Conservation (phyloP, 2,888 invertebrate genomes). For the Ephialtes manifestator region DNA sequence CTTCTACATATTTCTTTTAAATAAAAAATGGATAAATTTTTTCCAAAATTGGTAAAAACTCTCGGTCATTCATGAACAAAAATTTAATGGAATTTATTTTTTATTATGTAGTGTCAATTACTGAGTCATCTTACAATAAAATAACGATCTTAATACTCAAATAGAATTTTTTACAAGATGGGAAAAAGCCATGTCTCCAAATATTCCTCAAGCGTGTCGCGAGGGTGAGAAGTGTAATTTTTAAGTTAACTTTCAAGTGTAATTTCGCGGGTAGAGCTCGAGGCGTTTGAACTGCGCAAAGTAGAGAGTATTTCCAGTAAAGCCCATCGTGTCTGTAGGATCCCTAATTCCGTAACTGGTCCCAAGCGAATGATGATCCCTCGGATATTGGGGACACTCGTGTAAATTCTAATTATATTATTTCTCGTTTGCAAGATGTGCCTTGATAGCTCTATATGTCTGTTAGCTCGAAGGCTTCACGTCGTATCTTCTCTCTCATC, state of each 20-base stretch:
- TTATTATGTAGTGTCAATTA: no score
- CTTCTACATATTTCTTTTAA: no score
- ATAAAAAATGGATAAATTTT: no score
- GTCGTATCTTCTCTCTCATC: background rate
- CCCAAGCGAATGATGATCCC: slow-evolving; percentile 35
- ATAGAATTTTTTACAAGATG: background rate
- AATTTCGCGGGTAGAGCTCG: background rate
- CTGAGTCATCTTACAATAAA: no score
- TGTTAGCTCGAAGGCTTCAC: slow-evolving; percentile 44
- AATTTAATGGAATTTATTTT: no score
- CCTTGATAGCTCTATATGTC: slow-evolving; percentile 30
- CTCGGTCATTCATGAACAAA: no score
- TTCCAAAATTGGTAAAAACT: no score
- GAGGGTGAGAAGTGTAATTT: background rate
- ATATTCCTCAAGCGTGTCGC: background rate
- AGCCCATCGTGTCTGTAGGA: background rate
- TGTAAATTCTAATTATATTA: slow-evolving; percentile 60
- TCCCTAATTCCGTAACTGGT: slow-evolving; percentile 34
- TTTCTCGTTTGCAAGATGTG: slow-evolving; percentile 50
- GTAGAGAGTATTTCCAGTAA: background rate
- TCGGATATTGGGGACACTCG: slow-evolving; percentile 41
- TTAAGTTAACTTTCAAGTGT: slow-evolving; percentile 7
- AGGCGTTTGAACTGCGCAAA: background rate
- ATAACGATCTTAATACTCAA: background rate
- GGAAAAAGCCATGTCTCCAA: background rate